phyloP scores from a whole-genome alignment of 2,113 vertebrate species.

The Pygoscelis adeliae region DNA sequence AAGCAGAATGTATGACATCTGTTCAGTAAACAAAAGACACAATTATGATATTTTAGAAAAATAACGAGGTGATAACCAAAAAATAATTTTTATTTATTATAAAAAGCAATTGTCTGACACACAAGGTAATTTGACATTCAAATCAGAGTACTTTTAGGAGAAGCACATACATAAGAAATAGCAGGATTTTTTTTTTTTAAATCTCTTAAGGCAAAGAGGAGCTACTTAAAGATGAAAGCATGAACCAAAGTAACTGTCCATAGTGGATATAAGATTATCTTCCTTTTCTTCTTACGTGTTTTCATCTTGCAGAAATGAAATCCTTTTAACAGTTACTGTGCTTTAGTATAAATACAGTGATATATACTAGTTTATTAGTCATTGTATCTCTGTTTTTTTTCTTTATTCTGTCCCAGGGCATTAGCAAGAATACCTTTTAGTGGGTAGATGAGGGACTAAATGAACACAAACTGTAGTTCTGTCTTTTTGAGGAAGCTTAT shows the following conservation, averaged over 20 bases:
- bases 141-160: neutral
- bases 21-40: neutral
- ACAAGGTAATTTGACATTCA: constrained; percentile 20
- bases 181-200: neutral
- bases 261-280: neutral
- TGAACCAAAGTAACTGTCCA: neutral
- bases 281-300: neutral
- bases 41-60: neutral
- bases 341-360: neutral
- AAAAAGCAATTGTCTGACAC: neutral
- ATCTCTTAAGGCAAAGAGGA: constrained; percentile 4
- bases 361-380: neutral
- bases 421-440: neutral
- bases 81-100: neutral
- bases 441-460: neutral
- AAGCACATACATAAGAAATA: neutral
- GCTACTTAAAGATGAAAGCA: constrained; percentile 30
- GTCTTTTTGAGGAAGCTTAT: neutral
- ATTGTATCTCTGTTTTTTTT: neutral
- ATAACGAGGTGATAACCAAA: neutral
- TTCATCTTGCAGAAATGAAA: neutral
- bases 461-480: neutral
- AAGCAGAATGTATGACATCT: neutral
- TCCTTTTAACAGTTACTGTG: neutral
- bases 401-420: neutral